Conservation (phyloP, 2,113 vertebrate genomes). For the Aix galericulata region DNA sequence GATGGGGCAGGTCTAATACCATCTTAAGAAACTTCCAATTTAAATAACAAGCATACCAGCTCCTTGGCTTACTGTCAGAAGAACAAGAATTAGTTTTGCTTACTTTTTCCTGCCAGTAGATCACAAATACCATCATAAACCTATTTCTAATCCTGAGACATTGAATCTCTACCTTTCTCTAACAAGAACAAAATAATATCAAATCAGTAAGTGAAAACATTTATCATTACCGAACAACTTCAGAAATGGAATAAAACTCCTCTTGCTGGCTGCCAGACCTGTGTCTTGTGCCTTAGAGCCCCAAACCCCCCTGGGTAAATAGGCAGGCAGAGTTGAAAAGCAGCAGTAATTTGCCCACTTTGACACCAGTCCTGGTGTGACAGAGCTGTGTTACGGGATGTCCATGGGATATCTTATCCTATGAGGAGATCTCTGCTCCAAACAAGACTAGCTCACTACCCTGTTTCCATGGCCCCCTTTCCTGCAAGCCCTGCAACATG, state of each 20-base stretch:
- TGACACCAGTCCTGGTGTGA: neutral
- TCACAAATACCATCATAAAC: neutral
- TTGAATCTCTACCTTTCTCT: neutral
- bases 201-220: neutral
- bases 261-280: accelerated
- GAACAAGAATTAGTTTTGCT: neutral
- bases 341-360: neutral
- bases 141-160: neutral
- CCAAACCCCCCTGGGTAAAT: accelerated
- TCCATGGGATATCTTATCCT: neutral
- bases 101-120: accelerated
- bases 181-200: neutral
- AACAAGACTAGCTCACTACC: neutral
- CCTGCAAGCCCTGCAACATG: neutral
- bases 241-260: neutral
- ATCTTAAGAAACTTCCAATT: neutral
- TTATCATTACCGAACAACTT: neutral
- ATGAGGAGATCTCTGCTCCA: neutral
- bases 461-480: accelerated
- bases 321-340: no score
- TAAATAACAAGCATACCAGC: neutral
- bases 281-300: accelerated
- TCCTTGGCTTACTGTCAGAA: neutral
- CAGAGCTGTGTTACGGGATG: neutral
- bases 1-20: neutral